A percentile compares a stretch with the other conserved stretches of the same genome.
These are phyloP conservation scores for Melanotaenia pygmaea DNA, from an alignment of 2,797 vertebrate species.

Conservation along the genomic window DNA sequence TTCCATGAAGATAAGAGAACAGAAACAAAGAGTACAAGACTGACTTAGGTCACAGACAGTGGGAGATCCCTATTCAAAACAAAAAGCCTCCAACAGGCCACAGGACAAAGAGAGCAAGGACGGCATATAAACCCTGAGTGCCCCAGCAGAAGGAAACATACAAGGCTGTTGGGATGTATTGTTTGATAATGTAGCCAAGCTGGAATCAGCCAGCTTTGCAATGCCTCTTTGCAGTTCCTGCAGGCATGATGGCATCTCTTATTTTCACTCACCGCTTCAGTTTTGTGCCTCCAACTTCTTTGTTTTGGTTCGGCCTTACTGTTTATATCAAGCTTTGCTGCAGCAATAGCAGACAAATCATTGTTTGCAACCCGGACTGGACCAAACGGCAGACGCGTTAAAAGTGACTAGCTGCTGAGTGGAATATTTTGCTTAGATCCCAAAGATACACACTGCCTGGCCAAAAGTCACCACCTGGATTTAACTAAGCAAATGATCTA, in stretches of 20 bases:
- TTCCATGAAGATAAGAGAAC: slow-evolving; percentile 65
- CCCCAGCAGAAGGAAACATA: neutral
- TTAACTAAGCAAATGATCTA: neutral
- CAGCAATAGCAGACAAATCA: slow-evolving; percentile 1
- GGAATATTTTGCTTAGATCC: neutral
- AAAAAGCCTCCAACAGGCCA: slow-evolving; percentile 6
- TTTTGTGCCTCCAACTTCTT: neutral
- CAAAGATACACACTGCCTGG: neutral
- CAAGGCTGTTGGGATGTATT: neutral
- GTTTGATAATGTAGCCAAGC: neutral
- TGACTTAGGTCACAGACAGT: slow-evolving; percentile 9
- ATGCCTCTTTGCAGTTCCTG: neutral
- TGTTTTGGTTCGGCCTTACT: neutral
- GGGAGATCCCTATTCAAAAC: slow-evolving; percentile 33
- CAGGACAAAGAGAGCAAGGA: slow-evolving; percentile 19
- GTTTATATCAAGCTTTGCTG: neutral
- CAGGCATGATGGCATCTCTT: neutral
- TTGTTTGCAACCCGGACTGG: neutral
- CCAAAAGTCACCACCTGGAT: neutral
- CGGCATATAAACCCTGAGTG: neutral
- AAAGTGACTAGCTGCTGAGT: neutral
- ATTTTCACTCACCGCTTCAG: neutral
- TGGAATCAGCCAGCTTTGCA: neutral
- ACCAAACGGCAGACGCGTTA: slow-evolving; percentile 6
- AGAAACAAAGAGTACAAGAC: slow-evolving; percentile 46